Evolutionary conservation across 2,113 vertebrate genomes (phyloP), one percentile per base, ranked within the genome.

Genomic region (Nycticebus coucang): DNA sequence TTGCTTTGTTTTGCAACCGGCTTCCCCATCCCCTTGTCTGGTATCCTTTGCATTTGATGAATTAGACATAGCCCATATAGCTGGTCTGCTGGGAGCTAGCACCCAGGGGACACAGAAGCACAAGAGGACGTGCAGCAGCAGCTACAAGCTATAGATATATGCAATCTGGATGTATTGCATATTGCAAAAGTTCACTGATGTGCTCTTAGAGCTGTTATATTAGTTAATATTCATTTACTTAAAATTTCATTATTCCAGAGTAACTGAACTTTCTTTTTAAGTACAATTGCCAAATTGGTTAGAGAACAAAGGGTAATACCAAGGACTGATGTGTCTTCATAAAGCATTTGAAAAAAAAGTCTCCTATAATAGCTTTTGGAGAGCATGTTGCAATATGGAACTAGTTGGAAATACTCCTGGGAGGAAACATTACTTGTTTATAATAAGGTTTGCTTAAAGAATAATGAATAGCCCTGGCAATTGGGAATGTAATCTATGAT

Each of bases 181-280:
- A 22, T 17, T 92, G 45, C 93, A 75, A 45, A 84, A 84, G 26
- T 59, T 89, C 75, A 68, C 17, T 75, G 41, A 60, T 64, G 30
- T 88, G 14, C 4, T 74, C 13, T 80, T 75, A 41, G 55, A 92
- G 26, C 41, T 15, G 68, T 15, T 82, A 15, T 84, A 55, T 35
- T 71, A 71, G 18, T 93, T 64, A 90, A 18, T 60, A 57, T 50
- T 79, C 60, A 13, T 68, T 94, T 96, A 55, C 57, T 83, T 78
- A 78, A 19, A 87, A n/a, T 87, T 87, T 11, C 62, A 55, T 66
- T 92, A 37, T 80, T 62, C n/a, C n/a, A 87, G 37, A 89, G 41
- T 82, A 91, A 57, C 64, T 72, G 3, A 12, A n/a, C 55, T 82
- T 92, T 86, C 37, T 83, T 92, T 82, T 50, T 17, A 50, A 64